phyloP scores from a whole-genome alignment of 2,888 invertebrate species.

The Tortrix viridana region DNA sequence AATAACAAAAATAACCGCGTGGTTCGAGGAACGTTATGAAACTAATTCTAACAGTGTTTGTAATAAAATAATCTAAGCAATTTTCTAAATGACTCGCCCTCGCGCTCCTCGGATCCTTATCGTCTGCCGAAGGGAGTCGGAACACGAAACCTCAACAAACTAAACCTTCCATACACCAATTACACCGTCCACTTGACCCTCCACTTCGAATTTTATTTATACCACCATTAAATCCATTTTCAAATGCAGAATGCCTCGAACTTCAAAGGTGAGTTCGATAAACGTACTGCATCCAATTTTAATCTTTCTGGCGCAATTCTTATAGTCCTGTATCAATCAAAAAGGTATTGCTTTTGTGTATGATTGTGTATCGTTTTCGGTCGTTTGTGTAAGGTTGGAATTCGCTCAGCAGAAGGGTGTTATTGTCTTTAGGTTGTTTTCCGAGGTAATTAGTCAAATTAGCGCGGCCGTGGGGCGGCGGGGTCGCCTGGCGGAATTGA shows the following conservation, averaged over 20 bases:
- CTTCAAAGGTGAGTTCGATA: constrained; percentile 14
- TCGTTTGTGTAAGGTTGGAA: constrained; percentile 39
- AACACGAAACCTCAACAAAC: neutral
- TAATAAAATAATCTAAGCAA: neutral
- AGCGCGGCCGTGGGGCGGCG: constrained; percentile 58
- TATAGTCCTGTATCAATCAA: constrained; percentile 21
- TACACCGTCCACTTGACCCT: neutral
- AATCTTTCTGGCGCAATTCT: constrained; percentile 38
- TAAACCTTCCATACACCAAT: neutral
- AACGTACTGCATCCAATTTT: constrained; percentile 2
- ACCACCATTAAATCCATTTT: constrained; percentile 3
- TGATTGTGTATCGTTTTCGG: neutral
- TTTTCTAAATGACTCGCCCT: neutral
- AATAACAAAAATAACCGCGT: too few relatives aligned
- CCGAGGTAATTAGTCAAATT: constrained; percentile 73
- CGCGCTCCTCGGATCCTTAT: neutral
- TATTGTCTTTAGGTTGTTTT: constrained; percentile 54
- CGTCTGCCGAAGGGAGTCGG: neutral
- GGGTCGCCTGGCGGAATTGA: constrained; percentile 33
- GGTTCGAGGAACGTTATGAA: neutral
- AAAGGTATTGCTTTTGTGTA: too few relatives aligned
- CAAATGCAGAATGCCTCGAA: neutral
- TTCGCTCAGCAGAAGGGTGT: constrained; percentile 38
- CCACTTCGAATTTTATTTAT: neutral
- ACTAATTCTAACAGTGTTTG: neutral